Evolutionary conservation across 2,113 vertebrate genomes (phyloP).

Genomic region (Psophia crepitans): DNA sequence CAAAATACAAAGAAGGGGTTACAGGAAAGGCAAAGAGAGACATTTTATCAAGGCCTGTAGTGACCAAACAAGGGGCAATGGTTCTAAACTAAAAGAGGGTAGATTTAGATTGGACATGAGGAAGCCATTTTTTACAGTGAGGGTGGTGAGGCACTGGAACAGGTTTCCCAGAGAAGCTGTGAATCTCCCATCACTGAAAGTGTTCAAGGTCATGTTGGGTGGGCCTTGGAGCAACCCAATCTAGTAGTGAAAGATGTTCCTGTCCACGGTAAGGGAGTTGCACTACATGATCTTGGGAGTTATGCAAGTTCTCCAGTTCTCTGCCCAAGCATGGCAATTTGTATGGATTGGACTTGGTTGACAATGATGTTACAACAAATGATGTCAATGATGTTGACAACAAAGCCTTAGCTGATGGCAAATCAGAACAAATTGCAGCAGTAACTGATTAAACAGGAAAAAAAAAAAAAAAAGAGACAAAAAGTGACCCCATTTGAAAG

Average conservation of each 20-base stretch:
- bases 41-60: background rate
- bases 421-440: background rate
- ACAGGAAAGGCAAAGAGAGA: background rate
- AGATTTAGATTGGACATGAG: background rate
- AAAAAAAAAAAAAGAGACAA: background rate
- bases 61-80: background rate
- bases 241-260: background rate
- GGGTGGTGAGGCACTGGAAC: background rate
- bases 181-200: background rate
- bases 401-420: background rate
- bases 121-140: background rate
- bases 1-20: background rate
- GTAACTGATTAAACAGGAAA: background rate
- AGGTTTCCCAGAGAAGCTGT: background rate
- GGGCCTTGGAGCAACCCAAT: background rate
- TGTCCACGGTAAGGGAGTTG: background rate
- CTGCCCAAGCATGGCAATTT: background rate
- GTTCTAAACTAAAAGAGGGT: background rate
- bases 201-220: background rate
- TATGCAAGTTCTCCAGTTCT: background rate
- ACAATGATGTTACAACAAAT: background rate
- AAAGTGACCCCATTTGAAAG: background rate
- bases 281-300: background rate
- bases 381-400: no score
- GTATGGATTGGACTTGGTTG: background rate